Evolutionary conservation across 2,113 vertebrate genomes (phyloP), one percentile per base, ranked within the genome.

Genomic region (Heterochromis multidens): DNA sequence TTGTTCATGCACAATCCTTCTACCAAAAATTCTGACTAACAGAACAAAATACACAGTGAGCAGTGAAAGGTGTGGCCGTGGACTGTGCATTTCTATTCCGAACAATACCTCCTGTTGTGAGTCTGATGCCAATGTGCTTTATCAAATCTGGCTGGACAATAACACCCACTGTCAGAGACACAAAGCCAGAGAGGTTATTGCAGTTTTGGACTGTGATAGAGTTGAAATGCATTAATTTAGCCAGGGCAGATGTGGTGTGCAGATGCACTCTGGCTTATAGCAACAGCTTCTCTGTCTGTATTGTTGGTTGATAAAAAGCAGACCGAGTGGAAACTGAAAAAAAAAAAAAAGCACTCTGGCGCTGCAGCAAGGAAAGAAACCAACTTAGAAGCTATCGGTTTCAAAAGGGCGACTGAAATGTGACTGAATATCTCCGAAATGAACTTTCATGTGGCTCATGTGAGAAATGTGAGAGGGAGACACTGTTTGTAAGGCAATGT

Each of bases 61-160:
- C 27, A 35, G n/a, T 29, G 16, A 67, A 27, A 80, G 76, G 60
- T 60, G 21, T 33, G 13, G 56, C 19, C 3, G n/a, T 10, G 4
- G 11, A 6, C 43, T 31, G 4, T 52, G 29, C n/a, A 78, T 83
- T 87, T 83, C 80, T 27, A 85, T 78, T 25, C 58, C 81, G n/a
- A 79, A 87, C 58, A 81, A 49, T 27, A 37, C 31, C 23, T 43
- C 80, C 77, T 46, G 82, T 65, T 62, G 76, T 80, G 49, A 43
- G 57, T 62, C 65, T 87, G 40, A 52, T 84, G 58, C 49, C 62
- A 81, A 1, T 52, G 77, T 91, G 79, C 29, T 83, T 86, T 74
- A 93, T 89, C 84, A 80, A 87, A 88, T 88, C 86, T 89, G 88
- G 90, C 90, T 88, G 86, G 76, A 80, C 89, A 92, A 85, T 89